A percentile compares a stretch with the other conserved stretches of the same genome.
These are phyloP conservation scores for Acrocephalus arundinaceus DNA, from an alignment of 2,113 vertebrate species.

Conservation along the genomic window DNA sequence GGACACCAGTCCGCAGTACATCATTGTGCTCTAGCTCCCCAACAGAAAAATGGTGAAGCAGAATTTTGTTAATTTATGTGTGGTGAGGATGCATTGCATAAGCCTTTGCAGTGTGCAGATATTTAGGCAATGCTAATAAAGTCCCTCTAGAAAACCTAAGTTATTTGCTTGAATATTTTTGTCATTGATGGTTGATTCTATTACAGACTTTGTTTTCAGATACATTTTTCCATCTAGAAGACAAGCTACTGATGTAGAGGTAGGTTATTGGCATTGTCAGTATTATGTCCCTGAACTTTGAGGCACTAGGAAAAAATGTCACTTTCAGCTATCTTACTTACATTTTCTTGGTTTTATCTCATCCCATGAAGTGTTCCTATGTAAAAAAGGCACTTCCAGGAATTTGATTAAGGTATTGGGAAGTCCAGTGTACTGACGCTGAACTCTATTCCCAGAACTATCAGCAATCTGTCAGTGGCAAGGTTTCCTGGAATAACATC, in stretches of 20 bases:
- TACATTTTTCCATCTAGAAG: neutral
- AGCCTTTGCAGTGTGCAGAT: neutral
- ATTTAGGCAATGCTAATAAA: neutral
- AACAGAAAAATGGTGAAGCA: neutral
- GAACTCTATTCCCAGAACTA: constrained; percentile 65
- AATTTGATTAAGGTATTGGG: constrained; percentile 49
- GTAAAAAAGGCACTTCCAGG: constrained; percentile 25
- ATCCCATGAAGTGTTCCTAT: neutral
- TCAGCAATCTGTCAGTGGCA: constrained; percentile 42
- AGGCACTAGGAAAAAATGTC: neutral
- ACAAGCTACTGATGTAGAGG: neutral
- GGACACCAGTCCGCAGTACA: neutral
- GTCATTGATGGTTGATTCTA: neutral
- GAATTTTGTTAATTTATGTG: neutral
- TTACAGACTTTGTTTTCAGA: neutral
- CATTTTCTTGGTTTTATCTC: neutral
- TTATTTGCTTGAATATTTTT: neutral
- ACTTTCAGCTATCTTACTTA: neutral
- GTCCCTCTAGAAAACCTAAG: neutral
- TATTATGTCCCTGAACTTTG: neutral
- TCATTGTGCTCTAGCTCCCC: neutral
- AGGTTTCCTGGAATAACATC: constrained; percentile 47
- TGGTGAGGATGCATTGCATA: neutral
- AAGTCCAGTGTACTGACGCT: constrained; percentile 11
- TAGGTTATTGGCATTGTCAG: neutral